phyloP scores from a whole-genome alignment of 1,140 invertebrate genomes.

The Pseudoatta argentina region DNA sequence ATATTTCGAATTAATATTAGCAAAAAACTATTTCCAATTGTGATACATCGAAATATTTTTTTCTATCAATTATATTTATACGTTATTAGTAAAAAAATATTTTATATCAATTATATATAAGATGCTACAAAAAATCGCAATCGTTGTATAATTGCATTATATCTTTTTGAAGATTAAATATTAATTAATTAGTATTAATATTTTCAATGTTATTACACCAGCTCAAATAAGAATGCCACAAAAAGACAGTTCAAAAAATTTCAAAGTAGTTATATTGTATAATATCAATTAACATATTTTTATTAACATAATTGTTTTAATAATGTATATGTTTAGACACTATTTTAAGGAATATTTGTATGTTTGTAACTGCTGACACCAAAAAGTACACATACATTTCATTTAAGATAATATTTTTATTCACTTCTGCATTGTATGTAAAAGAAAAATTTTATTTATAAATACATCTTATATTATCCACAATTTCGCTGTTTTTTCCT shows the following conservation, averaged over 20 bases:
- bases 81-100: slow-evolving; percentile 20
- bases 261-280: slow-evolving; percentile 8
- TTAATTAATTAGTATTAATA: slow-evolving; percentile 26
- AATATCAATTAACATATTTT: slow-evolving; percentile 13
- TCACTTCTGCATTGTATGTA: slow-evolving; percentile 30
- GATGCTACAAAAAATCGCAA: neutral
- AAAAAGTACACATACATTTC: slow-evolving; percentile 27
- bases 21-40: slow-evolving; percentile 15
- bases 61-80: slow-evolving; percentile 33
- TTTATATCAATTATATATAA: slow-evolving; percentile 6
- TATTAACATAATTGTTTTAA: neutral
- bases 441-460: slow-evolving; percentile 34
- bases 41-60: slow-evolving; percentile 31
- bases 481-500: neutral
- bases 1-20: slow-evolving; percentile 6
- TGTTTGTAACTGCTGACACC: slow-evolving; percentile 25
- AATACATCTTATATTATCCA: slow-evolving; percentile 6
- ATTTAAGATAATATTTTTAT: slow-evolving; percentile 17
- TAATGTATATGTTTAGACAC: neutral
- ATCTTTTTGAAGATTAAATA: neutral
- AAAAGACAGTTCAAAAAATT: neutral
- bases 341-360: slow-evolving; percentile 37
- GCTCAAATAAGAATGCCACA: neutral
- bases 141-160: slow-evolving; percentile 2
- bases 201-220: slow-evolving; percentile 11